Evolutionary conservation across 2,797 vertebrate species (phyloP).

Genomic region (Poeciliopsis infans): DNA sequence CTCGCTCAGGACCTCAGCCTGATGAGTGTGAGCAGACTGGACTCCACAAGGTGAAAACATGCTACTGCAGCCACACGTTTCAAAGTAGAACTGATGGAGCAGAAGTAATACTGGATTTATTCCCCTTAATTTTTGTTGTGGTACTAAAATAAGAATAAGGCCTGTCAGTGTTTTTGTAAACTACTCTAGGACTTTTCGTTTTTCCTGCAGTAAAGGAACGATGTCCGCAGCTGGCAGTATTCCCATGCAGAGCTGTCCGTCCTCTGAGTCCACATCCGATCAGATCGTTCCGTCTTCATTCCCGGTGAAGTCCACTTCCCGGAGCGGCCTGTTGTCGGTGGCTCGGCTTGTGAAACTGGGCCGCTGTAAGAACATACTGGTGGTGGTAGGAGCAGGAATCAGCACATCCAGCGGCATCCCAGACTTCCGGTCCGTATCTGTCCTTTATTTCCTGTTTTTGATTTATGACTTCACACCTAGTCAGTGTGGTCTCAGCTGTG

Average conservation of each 20-base stretch:
- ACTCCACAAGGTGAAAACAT: conserved; percentile 66
- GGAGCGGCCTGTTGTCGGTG: conserved; percentile 72
- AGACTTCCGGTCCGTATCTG: conserved; percentile 69
- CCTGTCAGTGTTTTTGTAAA: not conserved
- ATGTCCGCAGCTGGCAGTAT: conserved; percentile 16
- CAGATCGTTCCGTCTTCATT: not conserved
- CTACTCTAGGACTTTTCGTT: not conserved
- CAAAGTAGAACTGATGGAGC: not conserved
- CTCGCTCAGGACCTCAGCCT: conserved; percentile 78
- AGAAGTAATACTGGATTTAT: not conserved
- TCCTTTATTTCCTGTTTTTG: not conserved
- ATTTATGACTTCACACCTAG: not conserved
- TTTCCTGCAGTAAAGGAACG: conserved; percentile 62
- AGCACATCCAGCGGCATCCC: conserved; percentile 87
- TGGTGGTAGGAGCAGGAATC: conserved; percentile 85
- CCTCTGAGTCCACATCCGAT: conserved; percentile 26
- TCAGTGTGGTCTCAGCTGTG: not conserved
- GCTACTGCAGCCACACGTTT: not conserved
- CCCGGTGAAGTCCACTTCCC: conserved; percentile 27
- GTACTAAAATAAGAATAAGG: not conserved
- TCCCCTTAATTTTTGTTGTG: not conserved
- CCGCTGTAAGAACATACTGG: conserved; percentile 80
- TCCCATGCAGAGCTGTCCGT: conserved; percentile 4
- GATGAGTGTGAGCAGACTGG: conserved; percentile 76
- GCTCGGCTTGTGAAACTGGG: conserved; percentile 79